These are phyloP conservation scores for Liodrosophila aerea DNA, from an alignment of 2,888 invertebrate genomes.

Conservation along the genomic window DNA sequence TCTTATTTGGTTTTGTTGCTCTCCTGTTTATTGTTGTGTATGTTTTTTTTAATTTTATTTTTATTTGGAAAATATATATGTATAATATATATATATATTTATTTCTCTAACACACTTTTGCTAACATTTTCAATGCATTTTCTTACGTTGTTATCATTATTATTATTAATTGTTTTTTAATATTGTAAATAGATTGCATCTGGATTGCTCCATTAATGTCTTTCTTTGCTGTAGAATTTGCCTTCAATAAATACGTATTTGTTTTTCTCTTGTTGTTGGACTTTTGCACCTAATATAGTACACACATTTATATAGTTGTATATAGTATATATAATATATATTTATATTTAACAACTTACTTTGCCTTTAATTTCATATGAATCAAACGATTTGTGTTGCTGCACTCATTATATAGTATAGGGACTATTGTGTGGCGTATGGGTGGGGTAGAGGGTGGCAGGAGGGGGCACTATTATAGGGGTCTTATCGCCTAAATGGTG, in stretches of 20 bases:
- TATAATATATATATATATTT: conserved; percentile 10
- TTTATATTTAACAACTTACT: conserved; percentile 21
- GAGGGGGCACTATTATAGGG: conserved; percentile 10
- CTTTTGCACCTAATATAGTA: conserved; percentile 55
- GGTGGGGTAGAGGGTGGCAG: no score
- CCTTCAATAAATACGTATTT: conserved; percentile 57
- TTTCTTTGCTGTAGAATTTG: conserved; percentile 42
- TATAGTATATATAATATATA: conserved; percentile 23
- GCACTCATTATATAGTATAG: conserved; percentile 6
- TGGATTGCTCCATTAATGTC: conserved; percentile 43
- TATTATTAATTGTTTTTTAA: conserved; percentile 15
- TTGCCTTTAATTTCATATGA: conserved; percentile 18
- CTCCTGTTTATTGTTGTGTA: conserved; percentile 7
- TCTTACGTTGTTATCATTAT: conserved; percentile 20
- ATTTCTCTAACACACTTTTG: background rate
- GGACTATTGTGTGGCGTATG: background rate
- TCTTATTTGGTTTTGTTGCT: conserved; percentile 12
- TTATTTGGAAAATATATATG: conserved; percentile 31
- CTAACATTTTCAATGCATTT: conserved; percentile 17
- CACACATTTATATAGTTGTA: conserved; percentile 17
- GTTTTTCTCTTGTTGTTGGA: conserved; percentile 42
- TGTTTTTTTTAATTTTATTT: background rate
- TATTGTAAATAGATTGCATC: conserved; percentile 71
- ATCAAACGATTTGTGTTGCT: conserved; percentile 30
- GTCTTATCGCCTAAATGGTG: conserved; percentile 68